phyloP scores from a whole-genome alignment of 92 coral and sea anemone species.

The Porites rus region DNA sequence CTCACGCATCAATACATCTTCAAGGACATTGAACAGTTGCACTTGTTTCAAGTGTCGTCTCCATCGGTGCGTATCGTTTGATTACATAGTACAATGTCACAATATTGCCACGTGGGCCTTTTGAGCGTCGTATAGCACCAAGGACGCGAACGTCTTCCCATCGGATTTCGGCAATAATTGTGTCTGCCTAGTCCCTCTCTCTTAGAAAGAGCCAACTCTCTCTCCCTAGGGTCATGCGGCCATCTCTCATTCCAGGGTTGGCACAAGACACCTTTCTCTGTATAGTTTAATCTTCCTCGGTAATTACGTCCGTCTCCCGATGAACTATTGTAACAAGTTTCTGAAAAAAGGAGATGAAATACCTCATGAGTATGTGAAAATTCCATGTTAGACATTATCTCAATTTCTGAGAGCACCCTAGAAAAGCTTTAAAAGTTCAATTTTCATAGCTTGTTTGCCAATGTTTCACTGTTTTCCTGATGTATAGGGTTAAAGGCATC shows the following conservation, averaged over 20 bases:
- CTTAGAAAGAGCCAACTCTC: constrained; percentile 46
- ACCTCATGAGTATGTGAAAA: neutral
- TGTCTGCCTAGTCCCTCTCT: constrained; percentile 83
- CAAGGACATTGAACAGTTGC: neutral
- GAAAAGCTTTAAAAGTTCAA: too few relatives aligned
- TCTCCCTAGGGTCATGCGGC: constrained; percentile 84
- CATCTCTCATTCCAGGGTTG: constrained; percentile 96
- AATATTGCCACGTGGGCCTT: constrained; percentile 90
- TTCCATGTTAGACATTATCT: too few relatives aligned
- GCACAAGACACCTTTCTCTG: constrained; percentile 85
- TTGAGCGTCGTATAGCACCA: constrained; percentile 96
- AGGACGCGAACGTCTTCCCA: constrained; percentile 84
- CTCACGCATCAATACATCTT: constrained; percentile 15
- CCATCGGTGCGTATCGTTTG: neutral
- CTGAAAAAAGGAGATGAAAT: constrained; percentile 20
- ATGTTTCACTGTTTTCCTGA: too few relatives aligned
- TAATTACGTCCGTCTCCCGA: constrained; percentile 84
- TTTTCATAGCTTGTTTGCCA: too few relatives aligned
- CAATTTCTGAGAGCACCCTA: too few relatives aligned
- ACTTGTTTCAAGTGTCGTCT: constrained; percentile 39
- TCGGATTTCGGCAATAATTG: constrained; percentile 94
- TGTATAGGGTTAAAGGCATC: too few relatives aligned
- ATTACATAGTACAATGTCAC: constrained; percentile 86
- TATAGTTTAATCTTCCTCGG: constrained; percentile 84
- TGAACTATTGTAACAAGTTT: constrained; percentile 73